Percentiles rank a stretch among this genome's conserved stretches.
Conservation (phyloP, 2,888 invertebrate genomes). For the Lysandra bellargus region DNA sequence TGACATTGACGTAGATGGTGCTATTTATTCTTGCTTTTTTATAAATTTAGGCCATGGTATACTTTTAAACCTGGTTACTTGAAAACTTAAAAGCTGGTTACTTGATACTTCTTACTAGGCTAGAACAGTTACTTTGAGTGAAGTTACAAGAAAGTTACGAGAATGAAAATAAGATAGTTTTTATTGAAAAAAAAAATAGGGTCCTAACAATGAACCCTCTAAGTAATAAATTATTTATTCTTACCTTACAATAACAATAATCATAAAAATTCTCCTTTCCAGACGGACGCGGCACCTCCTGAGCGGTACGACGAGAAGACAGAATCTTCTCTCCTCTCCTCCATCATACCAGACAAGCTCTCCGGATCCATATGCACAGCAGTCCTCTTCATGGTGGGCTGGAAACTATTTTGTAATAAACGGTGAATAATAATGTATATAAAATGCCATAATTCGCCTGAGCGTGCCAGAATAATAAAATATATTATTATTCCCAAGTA, state of each 20-base stretch:
- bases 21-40: no score
- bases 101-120: no score
- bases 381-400: constrained; percentile 82
- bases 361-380: constrained; percentile 82
- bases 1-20: background rate
- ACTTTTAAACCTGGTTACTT: no score
- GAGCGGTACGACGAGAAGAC: constrained; percentile 44
- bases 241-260: background rate
- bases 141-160: no score
- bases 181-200: no score
- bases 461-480: constrained; percentile 41
- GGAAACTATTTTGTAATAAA: constrained; percentile 80
- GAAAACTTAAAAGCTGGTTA: no score
- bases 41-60: no score
- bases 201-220: no score
- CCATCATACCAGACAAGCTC: constrained; percentile 78
- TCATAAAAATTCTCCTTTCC: constrained; percentile 45
- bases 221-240: background rate
- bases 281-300: constrained; percentile 60
- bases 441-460: constrained; percentile 33
- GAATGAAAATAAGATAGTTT: no score
- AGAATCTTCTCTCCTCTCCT: constrained; percentile 76
- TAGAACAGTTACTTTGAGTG: no score
- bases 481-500: constrained; percentile 40
- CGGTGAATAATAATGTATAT: constrained; percentile 66